Evolutionary conservation across 2,797 vertebrate species (phyloP), one percentile per base, ranked within the genome.

Genomic region (Aphelocoma californica): DNA sequence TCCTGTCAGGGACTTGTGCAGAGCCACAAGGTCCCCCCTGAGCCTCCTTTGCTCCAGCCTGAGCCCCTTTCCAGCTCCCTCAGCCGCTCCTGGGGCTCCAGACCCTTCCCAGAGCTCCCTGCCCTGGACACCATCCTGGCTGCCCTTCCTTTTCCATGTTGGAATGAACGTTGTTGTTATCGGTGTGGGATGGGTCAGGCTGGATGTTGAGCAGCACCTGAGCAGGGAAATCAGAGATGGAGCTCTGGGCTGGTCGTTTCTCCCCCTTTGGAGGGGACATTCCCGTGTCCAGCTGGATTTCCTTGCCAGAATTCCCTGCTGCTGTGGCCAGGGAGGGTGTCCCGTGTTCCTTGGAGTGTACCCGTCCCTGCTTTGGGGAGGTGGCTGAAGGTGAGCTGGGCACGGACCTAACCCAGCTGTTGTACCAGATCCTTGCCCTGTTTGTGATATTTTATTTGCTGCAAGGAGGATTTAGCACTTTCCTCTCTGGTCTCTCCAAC

Each of bases 281-380:
- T 42, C 12, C 73, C 0, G 0, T 28, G 77, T 25, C 51, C 7
- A 5, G 53, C 69, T 36, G 71, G 16, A 28, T 53, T 31, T 65
- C 71, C 1, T 5, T 32, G 66, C 62, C 47, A 9, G n/a, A 23
- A 25, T 2, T 51, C 40, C 42, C 24, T 28, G 40, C 24, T 38
- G 64, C 32, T 24, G 31, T n/a, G 31, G 0, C 13, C 12, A 0
- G 57, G 67, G 40, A 38, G 20, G 58, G 19, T 56, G 12, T 0
- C 17, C 1, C 18, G 15, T 8, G 1, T 42, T 38, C 7, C 23
- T 3, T 0, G 48, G 42, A 23, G 23, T 3, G 26, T 38, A 8
- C 0, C 67, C 12, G 28, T 60, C 51, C 28, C 10, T 2, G 25
- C 14, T 32, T 45, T 2, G 17, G 70, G 51, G 10, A 10, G 4